These are phyloP conservation scores for Erannis defoliaria DNA, from an alignment of 2,888 invertebrate genomes.

Conservation along the genomic window DNA sequence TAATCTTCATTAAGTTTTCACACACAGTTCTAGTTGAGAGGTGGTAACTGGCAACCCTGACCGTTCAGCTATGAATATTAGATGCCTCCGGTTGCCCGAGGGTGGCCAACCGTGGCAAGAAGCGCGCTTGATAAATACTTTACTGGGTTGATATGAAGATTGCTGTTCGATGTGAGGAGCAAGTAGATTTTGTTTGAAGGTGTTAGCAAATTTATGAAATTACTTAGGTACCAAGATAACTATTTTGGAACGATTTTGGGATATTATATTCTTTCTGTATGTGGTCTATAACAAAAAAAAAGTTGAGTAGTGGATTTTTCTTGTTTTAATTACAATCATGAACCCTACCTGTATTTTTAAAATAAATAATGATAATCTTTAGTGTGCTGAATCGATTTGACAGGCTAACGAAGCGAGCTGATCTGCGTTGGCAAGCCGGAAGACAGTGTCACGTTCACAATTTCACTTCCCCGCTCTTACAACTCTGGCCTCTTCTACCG, in stretches of 20 bases:
- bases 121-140: constrained; percentile 16
- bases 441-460: constrained; percentile 14
- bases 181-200: not conserved
- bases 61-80: constrained; percentile 47
- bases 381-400: constrained; percentile 12
- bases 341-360: not conserved
- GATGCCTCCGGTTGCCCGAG: constrained; percentile 43
- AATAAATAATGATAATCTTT: not conserved
- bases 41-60: constrained; percentile 30
- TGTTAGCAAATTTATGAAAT: not conserved
- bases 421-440: constrained; percentile 23
- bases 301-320: too few relatives aligned
- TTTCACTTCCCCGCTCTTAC: not conserved
- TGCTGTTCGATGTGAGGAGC: not conserved
- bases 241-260: too few relatives aligned
- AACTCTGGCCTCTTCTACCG: too few relatives aligned
- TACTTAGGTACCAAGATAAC: too few relatives aligned
- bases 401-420: constrained; percentile 14
- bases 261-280: too few relatives aligned
- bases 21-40: not conserved
- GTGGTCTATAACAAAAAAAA: too few relatives aligned
- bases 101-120: constrained; percentile 22
- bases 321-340: not conserved
- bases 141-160: constrained; percentile 10
- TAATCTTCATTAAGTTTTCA: constrained; percentile 13